These are phyloP conservation scores for Drosophila acutilabella DNA, from an alignment of 2,888 invertebrate species.

Conservation along the genomic window DNA sequence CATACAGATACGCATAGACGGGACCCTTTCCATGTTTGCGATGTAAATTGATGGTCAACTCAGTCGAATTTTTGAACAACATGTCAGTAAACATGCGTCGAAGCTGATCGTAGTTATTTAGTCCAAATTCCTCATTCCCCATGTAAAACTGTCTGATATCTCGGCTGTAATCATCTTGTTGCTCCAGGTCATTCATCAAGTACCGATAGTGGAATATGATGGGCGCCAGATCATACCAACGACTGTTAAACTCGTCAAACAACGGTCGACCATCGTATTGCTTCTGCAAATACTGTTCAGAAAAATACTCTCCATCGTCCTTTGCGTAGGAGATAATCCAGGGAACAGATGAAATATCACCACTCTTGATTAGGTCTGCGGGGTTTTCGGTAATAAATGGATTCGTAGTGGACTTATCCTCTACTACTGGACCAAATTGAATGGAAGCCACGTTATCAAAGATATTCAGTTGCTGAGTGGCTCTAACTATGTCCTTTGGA, in stretches of 20 bases:
- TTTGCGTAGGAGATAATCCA: conserved; percentile 88
- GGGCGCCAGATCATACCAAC: conserved; percentile 13
- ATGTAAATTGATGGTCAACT: conserved; percentile 86
- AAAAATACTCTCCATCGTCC: conserved; percentile 1
- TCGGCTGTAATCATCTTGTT: background rate
- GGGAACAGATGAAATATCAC: conserved; percentile 88
- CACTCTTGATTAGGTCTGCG: conserved; percentile 87
- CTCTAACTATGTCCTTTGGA: conserved; percentile 73
- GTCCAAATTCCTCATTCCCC: conserved; percentile 76
- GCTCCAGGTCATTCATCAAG: background rate
- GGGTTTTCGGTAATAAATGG: conserved; percentile 90
- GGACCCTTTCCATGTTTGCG: background rate
- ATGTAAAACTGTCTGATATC: conserved; percentile 3
- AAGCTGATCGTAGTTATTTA: conserved; percentile 83
- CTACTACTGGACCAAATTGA: conserved; percentile 90
- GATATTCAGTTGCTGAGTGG: conserved; percentile 61
- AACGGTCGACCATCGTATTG: background rate
- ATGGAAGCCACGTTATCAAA: conserved; percentile 89
- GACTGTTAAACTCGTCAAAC: background rate
- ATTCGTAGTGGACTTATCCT: conserved; percentile 85
- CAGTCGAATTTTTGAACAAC: conserved; percentile 87
- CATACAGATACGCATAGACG: conserved; percentile 87
- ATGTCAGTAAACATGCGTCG: conserved; percentile 88
- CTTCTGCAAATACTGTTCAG: background rate
- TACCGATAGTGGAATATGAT: conserved; percentile 6